Evolutionary conservation across 2,113 vertebrate genomes (phyloP), one percentile per base, ranked within the genome.

Genomic region (Aptenodytes patagonicus): DNA sequence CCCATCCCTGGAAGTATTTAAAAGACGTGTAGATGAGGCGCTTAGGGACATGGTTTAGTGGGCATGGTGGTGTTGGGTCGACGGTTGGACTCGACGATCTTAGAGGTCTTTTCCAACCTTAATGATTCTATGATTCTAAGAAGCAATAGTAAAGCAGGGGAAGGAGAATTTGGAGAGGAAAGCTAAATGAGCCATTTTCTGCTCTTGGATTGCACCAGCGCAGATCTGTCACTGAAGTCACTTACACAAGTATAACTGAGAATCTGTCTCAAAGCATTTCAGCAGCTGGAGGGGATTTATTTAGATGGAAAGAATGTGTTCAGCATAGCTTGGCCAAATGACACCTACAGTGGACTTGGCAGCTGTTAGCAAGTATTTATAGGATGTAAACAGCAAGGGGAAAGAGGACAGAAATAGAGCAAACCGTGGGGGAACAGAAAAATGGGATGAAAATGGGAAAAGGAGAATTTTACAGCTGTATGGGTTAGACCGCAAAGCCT

Each of bases 231-330:
- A 29, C 0, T 68, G 91, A 64, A 89, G 94, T 91, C 69, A 76
- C 75, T 89, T 68, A 28, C 80, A 82, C 60, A 64, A 79, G 68
- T 22, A 62, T 40, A 75, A 64, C 80, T 17, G 9, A 72, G 5
- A 91, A 95, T 85, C 93, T 95, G 91, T 83, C 90, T 73, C 73
- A 25, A 38, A 89, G 94, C 58, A 34, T 49, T 72, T 68, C 94
- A 91, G 97, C 97, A 97, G 96, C 93, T 95, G 95, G 96, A 91
- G 73, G 83, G 94, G 95, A 95, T 95, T 95, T 91, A 72, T 89
- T 85, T 79, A 51, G 78, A 95, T 87, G 96, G 97, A 97, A 97
- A 94, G 97, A 97, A 97, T 95, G 93, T 5, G 18, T 49, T 89
- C 36, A 24, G 91, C 78, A 89, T 94, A 95, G 78, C 90, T 88